Evolutionary conservation across 2,113 vertebrate genomes (phyloP), one percentile per base, ranked within the genome.

Genomic region (Macrotis lagotis): DNA sequence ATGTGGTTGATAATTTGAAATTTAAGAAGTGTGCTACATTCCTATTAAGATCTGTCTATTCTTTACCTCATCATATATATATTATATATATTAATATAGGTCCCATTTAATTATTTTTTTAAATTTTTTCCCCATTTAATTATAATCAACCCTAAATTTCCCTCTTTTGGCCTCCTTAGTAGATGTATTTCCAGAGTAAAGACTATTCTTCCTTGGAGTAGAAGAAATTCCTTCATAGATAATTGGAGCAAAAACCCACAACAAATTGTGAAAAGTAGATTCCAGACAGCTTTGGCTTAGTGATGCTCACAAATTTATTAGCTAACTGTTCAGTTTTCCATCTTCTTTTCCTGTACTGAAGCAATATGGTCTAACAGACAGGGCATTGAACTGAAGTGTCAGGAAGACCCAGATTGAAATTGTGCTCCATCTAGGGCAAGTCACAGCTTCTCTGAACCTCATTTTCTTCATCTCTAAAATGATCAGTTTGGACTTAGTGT

Each of bases 211-310:
- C 16, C 53, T 92, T 95, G 37, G 16, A 16, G 66, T 4, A 93
- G 49, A 95, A 96, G 48, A 95, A 94, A 90, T 89, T 51, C 48
- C 91, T 97, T 37, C 49, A 90, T 49, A 94, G n/a, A 83, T 22
- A 93, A 55, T 26, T 91, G 22, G 48, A 96, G 93, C 31, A 74
- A 96, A 93, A 95, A 28, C 16, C 26, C 48, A 47, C 89, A 14
- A 59, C 0, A 92, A 91, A n/a, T 19, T 7, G n/a, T n/a, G 31
- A 74, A 74, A 93, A 53, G 8, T 51, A 19, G 28, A 11, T 96
- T 96, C 94, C 1, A 3, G 50, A 66, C 92, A 52, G 1, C 44
- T 96, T 83, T 90, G 53, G 90, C 93, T 93, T 89, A 48, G 47
- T 49, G 22, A 49, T 48, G 28, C 49, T 48, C 88, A 89, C 92